Conservation (phyloP, 1,140 invertebrate genomes). For the Laupala kohalensis region DNA sequence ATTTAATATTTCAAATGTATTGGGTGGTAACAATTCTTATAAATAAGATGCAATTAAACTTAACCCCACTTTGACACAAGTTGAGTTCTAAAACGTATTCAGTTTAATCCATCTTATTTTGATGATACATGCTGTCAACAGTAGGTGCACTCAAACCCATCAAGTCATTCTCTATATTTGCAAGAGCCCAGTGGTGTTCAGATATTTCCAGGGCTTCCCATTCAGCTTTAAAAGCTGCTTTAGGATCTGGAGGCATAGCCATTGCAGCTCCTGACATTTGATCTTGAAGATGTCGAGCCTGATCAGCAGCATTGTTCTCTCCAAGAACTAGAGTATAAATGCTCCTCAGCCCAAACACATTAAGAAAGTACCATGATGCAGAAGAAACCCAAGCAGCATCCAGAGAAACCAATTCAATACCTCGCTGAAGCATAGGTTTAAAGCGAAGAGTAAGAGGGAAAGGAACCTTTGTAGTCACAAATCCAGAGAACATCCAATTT, state of each 20-base stretch:
- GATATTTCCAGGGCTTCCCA: conserved; percentile 97
- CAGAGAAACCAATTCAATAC: conserved; percentile 85
- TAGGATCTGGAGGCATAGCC: conserved; percentile 93
- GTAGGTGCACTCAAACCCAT: conserved; percentile 22
- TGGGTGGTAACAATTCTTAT: too few relatives aligned
- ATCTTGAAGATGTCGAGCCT: conserved; percentile 91
- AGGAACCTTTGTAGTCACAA: conserved; percentile 97
- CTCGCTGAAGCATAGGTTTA: conserved; percentile 98
- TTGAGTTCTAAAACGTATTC: too few relatives aligned
- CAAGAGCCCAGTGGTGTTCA: conserved; percentile 81
- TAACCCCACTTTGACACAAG: too few relatives aligned
- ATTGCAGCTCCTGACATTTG: conserved; percentile 95
- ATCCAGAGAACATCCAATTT: conserved; percentile 99
- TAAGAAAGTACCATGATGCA: conserved; percentile 99
- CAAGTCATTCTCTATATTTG: conserved; percentile 57
- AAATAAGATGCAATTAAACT: too few relatives aligned
- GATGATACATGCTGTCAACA: conserved; percentile 27
- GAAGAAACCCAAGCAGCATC: conserved; percentile 99
- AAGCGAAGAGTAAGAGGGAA: conserved; percentile 95
- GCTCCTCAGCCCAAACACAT: conserved; percentile 95
- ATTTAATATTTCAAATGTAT: too few relatives aligned
- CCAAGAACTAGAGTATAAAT: conserved; percentile 96
- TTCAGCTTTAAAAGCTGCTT: conserved; percentile 97
- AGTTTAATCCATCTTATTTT: conserved; percentile 27
- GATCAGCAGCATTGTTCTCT: conserved; percentile 96